Base-by-base conservation (phyloP, 2,888 invertebrate species). In the Crioceris asparagi region DNA sequence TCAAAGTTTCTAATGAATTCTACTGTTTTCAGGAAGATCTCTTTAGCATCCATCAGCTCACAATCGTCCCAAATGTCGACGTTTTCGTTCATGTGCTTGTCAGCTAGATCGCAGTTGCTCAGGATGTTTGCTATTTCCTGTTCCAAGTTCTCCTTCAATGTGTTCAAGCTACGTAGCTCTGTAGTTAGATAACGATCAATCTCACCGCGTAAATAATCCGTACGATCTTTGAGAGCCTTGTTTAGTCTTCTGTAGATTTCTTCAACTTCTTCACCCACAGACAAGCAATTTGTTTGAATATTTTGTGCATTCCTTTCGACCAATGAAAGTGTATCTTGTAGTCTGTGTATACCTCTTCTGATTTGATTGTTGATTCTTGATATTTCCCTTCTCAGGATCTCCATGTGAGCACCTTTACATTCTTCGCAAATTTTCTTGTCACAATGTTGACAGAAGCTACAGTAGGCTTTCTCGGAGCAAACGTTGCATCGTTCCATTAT, bases 401-500 rank as follows among this genome's bases (percentile, higher is more conserved):
- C 94, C 81, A 92, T 85, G 64, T 97, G 96, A 10, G 92, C 90
- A 39, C 84, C 81, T 65, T 93, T 93, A 68, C 98, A 98, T 59
- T 93, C 92, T 50, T 85, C 82, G 66, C 97, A 98, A 45, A 96
- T 84, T 68, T 92, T 90, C 61, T 94, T 92, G 58, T 96, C 93
- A 68, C 98, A 98, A 66, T 98, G 97, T 17, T 85, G 82, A 65
- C 97, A 98, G 32, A 77, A 70, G 39, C 78, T 79, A 54, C 90
- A 81, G 60, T 90, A 87, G 39, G 88, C 81, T 66, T 94, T 87
- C 66, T 92, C 87, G 37, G 88, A 88, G 68, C 93, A 90, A 31
- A 93, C 88, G 57, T 85, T 85, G 65, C 91, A 92, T 52, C 91
- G 72, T 66, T 90, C 90, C 90, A 91, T 91, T 38, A 87, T 75